Base-by-base conservation (phyloP, 1,140 invertebrate species). In the Caenorhabditis tropicalis region DNA sequence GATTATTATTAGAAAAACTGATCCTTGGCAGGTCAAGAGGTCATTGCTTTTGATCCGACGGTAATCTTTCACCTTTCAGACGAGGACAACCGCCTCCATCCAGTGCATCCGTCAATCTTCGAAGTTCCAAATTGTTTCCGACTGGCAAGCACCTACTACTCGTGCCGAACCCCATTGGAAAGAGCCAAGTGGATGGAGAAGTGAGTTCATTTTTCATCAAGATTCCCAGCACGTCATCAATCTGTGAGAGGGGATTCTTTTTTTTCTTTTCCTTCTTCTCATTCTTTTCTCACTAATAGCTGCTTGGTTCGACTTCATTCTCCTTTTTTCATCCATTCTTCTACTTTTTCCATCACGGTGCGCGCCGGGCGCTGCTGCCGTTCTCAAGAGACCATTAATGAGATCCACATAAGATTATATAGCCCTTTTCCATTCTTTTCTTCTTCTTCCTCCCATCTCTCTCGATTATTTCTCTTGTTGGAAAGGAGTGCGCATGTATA, bases 41-140 rank as follows among this genome's bases (percentile, higher is more conserved):
- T 29, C 15, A 15, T 51, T 49, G 29, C 19, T 31, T 65, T 70
- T 56, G 2, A n/a, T 70, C 48, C n/a, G 39, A 36, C 19, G 5
- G 15, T 43, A 21, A 46, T 15, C 29, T 16, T 21, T 24, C 31
- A 24, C 12, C 12, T 56, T 90, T 81, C 58, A 89, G 88, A 81
- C 31, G 70, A 84, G 10, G 53, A 81, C 15, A 82, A 80, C 21
- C 82, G 84, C 10, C 74, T 91, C 24, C 90, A 91, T 79, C 88
- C 90, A 2, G 86, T 90, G 9, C 89, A 90, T 81, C 86, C 89
- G 6, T 90, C 89, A 4, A 85, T 90, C 24, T 51, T 90, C 31
- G 84, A 88, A 49, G 89, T 88, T 0, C 86, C 88, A 16, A 87
- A 91, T 79, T 90, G 89, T 79, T 90, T 90, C 86, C 85, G 88